Conservation (phyloP, 2,113 vertebrate genomes). For the Calidris pygmaea region DNA sequence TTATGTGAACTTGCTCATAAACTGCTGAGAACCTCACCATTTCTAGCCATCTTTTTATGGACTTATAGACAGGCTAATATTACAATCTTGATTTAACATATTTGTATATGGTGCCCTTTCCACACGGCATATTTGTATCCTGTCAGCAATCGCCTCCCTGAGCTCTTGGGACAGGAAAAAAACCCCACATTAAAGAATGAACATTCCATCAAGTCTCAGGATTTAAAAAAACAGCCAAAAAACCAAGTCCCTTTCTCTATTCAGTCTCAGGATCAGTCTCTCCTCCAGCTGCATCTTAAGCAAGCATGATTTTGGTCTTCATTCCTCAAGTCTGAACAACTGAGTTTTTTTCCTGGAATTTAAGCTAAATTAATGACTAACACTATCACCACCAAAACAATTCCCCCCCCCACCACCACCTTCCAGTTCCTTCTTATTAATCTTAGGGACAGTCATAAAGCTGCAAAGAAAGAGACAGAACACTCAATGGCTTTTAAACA, state of each 20-base stretch:
- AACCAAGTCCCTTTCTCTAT: not conserved
- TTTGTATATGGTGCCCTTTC: not conserved
- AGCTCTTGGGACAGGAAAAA: not conserved
- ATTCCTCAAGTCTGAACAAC: not conserved
- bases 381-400: not conserved
- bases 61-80: not conserved
- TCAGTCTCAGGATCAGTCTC: not conserved
- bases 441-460: not conserved
- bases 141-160: not conserved
- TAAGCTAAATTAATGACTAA: not conserved
- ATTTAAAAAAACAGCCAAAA: not conserved
- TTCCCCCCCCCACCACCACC: not conserved
- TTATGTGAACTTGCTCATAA: not conserved
- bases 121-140: not conserved
- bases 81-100: not conserved
- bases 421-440: not conserved
- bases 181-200: not conserved
- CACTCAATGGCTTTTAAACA: constrained; percentile 30
- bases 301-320: not conserved
- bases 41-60: not conserved
- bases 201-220: not conserved
- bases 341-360: not conserved
- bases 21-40: not conserved
- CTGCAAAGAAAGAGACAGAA: not conserved
- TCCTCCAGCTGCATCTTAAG: not conserved